Base-by-base conservation (phyloP, 2,888 invertebrate species). In the Scaptomyza parva region DNA sequence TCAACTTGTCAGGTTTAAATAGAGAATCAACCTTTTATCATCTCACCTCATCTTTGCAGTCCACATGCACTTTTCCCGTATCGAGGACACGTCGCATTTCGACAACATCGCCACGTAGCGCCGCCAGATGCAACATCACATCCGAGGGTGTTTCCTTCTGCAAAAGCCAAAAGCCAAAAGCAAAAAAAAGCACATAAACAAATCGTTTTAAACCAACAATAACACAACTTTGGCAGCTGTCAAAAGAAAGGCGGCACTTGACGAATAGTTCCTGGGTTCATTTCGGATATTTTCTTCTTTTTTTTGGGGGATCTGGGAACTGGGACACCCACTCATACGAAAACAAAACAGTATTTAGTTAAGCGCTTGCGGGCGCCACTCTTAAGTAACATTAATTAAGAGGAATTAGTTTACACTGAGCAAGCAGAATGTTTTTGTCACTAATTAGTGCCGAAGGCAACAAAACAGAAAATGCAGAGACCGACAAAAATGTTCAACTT, bases 121-220 rank as follows among this genome's bases (percentile, higher is more conserved):
- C 97, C 47, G 98, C 97, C 91, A 97, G 93, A 93, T 98, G 98
- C 89, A 98, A 94, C 92, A 97, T 96, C 88, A 97, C 96, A 92
- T 98, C 98, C 64, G 96, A 96, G 41, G 96, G 95, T 33, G 97
- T 97, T 93, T 98, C 98, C 93, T 97, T 97, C 97, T 97, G 94
- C 40, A 92, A 92, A 70, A 77, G 3, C 5, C 9, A 43, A 5
- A n/a, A 1, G 0, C n/a, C n/a, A n/a, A n/a, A n/a, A n/a, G n/a
- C n/a, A n/a, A n/a, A n/a, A n/a, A n/a, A n/a, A n/a, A n/a, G n/a
- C n/a, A n/a, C n/a, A n/a, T 1, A 5, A 17, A 45, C 26, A 41
- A 41, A 41, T 18, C 17, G 7, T 35, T 51, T 18, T 20, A n/a
- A n/a, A 18, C 22, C 43, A 37, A 22, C 14, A 44, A 62, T 58